Conservation (phyloP, 2,888 invertebrate genomes). For the Lasioglossum oenotherae region DNA sequence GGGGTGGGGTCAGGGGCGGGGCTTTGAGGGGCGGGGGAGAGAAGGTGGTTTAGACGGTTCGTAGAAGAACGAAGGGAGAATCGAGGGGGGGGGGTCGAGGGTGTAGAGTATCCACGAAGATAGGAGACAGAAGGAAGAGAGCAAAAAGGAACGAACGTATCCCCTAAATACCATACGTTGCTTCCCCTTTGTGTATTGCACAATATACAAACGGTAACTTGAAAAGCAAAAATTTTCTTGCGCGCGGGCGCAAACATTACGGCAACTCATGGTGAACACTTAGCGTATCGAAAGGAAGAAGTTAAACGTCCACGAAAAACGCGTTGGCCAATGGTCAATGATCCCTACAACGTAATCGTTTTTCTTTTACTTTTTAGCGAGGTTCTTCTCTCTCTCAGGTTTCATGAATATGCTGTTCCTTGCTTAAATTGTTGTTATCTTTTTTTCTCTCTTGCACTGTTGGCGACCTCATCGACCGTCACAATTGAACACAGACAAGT, state of each 20-base stretch:
- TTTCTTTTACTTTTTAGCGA: constrained; percentile 26
- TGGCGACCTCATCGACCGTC: constrained; percentile 71
- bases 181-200: constrained; percentile 51
- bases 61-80: not conserved
- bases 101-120: constrained; percentile 15
- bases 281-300: constrained; percentile 34
- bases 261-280: constrained; percentile 1
- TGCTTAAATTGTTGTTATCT: not conserved
- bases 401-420: constrained; percentile 18
- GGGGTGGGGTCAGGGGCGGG: not conserved
- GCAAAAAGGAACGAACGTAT: constrained; percentile 37
- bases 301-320: constrained; percentile 19
- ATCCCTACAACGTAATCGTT: constrained; percentile 4
- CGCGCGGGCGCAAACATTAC: not conserved
- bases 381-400: constrained; percentile 21
- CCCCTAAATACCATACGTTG: constrained; percentile 29
- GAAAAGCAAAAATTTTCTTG: constrained; percentile 16
- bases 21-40: not conserved
- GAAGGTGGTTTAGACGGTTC: not conserved
- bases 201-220: constrained; percentile 48
- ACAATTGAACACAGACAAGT: constrained; percentile 75
- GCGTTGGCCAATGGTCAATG: constrained; percentile 38
- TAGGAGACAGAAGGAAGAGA: constrained; percentile 37
- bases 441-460: not conserved
- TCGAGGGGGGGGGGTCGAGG: not conserved